Evolutionary conservation across 2,888 invertebrate genomes (phyloP), one percentile per base, ranked within the genome.

Genomic region (Escarpia spicata): DNA sequence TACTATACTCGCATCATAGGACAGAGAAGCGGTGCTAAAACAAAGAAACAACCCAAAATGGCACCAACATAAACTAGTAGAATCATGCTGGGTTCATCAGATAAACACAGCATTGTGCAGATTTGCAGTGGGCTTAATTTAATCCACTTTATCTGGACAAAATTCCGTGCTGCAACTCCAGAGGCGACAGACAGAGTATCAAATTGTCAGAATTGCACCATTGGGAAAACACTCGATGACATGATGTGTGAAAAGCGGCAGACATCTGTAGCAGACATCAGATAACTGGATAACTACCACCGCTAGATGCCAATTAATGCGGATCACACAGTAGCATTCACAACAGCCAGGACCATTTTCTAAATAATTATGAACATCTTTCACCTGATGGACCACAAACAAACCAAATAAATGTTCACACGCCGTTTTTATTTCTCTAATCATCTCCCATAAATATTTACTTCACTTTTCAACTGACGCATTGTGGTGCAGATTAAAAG

Each of bases 1-100:
- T 75, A 75, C 75, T 75, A 75, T 75, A 75, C 75, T 75, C n/a
- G 75, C 75, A 26, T 75, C 75, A 75, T 75, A 75, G 75, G 75
- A 75, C 75, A 75, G 75, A 75, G 19, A n/a, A 75, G 75, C 75
- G 1, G 15, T 15, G 75, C 75, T 75, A 75, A 75, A 75, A 75
- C 26, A 26, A 75, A n/a, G 75, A 75, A 75, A 60, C 60, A 60
- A 75, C 75, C 75, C 75, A 75, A 75, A 75, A 75, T 52, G 75
- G 75, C 75, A 75, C 75, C 75, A 75, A 26, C 75, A 26, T 75
- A 26, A 75, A 75, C 75, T 75, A 60, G 60, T 60, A 75, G 75
- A 75, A 75, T 26, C 26, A 2, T 19, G 75, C 75, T 75, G 75
- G 26, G n/a, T 6, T 4, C 75, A 4, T 26, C 75, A 75, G 26